Conservation (phyloP, 2,797 vertebrate species). For the Parambassis ranga region DNA sequence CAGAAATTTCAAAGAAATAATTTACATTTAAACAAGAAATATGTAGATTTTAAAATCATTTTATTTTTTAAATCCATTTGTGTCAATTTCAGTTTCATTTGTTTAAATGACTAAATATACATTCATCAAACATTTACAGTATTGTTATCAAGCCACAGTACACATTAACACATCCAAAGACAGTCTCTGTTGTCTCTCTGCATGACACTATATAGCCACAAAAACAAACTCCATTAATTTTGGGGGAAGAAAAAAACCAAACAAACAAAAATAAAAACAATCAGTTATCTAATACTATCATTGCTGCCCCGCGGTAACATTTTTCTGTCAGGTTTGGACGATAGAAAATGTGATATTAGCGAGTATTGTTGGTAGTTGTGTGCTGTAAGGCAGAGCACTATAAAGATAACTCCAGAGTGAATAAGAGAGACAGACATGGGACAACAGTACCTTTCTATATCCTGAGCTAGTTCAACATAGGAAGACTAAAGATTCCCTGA, state of each 20-base stretch:
- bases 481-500: constrained; percentile 82
- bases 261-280: too few relatives aligned
- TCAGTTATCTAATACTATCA: constrained; percentile 51
- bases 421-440: constrained; percentile 38
- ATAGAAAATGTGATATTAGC: constrained; percentile 28
- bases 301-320: constrained; percentile 42
- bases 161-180: constrained; percentile 67
- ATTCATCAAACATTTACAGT: constrained; percentile 81
- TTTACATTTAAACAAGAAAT: background rate
- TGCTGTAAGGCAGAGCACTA: constrained; percentile 58
- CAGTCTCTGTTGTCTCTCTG: constrained; percentile 37
- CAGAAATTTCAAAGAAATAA: too few relatives aligned
- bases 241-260: constrained; percentile 16
- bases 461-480: constrained; percentile 80
- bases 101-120: constrained; percentile 78
- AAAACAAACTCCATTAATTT: constrained; percentile 60
- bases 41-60: constrained; percentile 60
- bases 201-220: constrained; percentile 61
- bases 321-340: constrained; percentile 33
- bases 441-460: constrained; percentile 64
- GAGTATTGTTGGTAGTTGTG: constrained; percentile 33
- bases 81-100: constrained; percentile 70
- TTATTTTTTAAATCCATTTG: constrained; percentile 80
- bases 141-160: constrained; percentile 75
- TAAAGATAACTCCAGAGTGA: constrained; percentile 32